Conservation (phyloP, 2,888 invertebrate genomes). For the Oscheius onirici region DNA sequence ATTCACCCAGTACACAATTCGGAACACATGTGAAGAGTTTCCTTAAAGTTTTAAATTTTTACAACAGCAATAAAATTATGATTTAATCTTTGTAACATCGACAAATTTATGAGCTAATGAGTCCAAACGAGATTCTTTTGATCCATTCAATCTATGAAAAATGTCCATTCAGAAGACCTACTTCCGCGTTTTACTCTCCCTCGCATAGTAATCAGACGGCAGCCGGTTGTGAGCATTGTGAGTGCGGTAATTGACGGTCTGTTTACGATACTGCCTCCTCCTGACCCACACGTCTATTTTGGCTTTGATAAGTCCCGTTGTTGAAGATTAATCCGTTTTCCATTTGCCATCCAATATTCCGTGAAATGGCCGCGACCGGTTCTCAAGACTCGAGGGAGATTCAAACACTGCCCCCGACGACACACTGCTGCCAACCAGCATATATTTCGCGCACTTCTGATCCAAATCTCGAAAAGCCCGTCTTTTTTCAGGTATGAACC, state of each 20-base stretch:
- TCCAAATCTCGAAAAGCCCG: constrained; percentile 9
- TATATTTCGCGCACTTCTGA: constrained; percentile 20
- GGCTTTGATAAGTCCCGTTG: background rate
- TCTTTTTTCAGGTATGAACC: constrained; percentile 11
- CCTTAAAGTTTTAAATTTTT: too few relatives aligned
- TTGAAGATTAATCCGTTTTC: background rate
- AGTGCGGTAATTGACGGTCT: constrained; percentile 15
- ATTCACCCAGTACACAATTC: too few relatives aligned
- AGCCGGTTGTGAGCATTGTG: constrained; percentile 18
- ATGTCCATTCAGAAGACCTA: too few relatives aligned
- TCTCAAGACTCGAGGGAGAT: background rate
- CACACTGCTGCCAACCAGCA: background rate
- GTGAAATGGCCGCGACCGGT: constrained; percentile 12
- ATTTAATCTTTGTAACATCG: too few relatives aligned
- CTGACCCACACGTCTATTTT: background rate
- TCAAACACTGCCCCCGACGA: too few relatives aligned
- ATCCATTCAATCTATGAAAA: too few relatives aligned
- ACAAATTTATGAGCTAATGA: too few relatives aligned
- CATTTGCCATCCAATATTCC: constrained; percentile 12
- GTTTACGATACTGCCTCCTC: background rate
- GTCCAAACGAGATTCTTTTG: too few relatives aligned
- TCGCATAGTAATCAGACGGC: background rate
- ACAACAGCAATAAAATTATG: too few relatives aligned
- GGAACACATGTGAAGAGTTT: too few relatives aligned
- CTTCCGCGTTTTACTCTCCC: too few relatives aligned